Evolutionary conservation across 1,140 invertebrate genomes (phyloP).

Genomic region (Eurosta solidaginis): DNA sequence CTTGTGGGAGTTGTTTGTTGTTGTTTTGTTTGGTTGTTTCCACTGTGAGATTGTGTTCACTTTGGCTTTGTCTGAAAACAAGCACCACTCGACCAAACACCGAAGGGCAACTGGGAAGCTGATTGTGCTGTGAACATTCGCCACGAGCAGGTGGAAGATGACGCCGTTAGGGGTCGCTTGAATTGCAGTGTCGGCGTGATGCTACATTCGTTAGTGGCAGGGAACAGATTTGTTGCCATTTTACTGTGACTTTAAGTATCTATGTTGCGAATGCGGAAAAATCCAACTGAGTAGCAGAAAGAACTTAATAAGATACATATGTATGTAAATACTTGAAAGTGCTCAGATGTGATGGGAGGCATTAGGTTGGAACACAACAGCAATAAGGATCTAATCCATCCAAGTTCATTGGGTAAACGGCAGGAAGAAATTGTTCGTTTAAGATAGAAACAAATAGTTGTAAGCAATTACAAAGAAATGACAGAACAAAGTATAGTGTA

Average conservation of each 20-base stretch:
- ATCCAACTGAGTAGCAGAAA: background rate
- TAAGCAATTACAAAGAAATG: too few relatives aligned
- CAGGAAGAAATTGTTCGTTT: too few relatives aligned
- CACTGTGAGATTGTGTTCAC: background rate
- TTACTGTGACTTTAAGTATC: constrained; percentile 7
- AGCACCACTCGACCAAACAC: constrained; percentile 10
- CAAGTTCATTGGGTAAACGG: too few relatives aligned
- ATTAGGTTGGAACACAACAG: too few relatives aligned
- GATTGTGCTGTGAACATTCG: background rate
- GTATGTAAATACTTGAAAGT: too few relatives aligned
- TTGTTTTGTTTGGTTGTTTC: constrained; percentile 14
- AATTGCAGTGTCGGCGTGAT: constrained; percentile 19
- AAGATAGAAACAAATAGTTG: too few relatives aligned
- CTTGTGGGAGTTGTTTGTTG: constrained; percentile 24
- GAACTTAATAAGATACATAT: background rate
- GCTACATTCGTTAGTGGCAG: constrained; percentile 18
- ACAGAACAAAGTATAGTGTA: too few relatives aligned
- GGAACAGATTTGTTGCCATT: constrained; percentile 1
- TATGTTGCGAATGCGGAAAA: background rate
- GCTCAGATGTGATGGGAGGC: too few relatives aligned
- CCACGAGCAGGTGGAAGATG: background rate
- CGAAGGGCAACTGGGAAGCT: background rate
- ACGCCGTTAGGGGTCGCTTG: constrained; percentile 10
- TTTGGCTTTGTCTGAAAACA: constrained; percentile 27
- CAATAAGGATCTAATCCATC: too few relatives aligned